These are phyloP conservation scores for Drosophila varians DNA, from an alignment of 1,140 invertebrate species.

Conservation along the genomic window DNA sequence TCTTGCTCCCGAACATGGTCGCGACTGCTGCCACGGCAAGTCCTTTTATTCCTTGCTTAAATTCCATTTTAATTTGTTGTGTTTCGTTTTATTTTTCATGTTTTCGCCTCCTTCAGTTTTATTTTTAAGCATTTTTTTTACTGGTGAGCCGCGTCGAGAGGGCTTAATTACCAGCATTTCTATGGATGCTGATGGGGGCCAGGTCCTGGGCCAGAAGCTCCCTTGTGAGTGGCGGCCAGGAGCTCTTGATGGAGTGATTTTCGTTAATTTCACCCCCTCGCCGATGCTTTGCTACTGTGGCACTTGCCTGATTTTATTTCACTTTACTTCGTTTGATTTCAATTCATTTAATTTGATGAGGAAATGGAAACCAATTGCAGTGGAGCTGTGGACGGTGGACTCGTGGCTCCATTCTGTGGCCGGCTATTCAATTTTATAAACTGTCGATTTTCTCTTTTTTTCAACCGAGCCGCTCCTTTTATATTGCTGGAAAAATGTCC, in stretches of 20 bases:
- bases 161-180: conserved; percentile 78
- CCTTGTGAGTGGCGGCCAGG: conserved; percentile 21
- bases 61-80: conserved; percentile 78
- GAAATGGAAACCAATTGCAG: conserved; percentile 39
- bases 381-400: background rate
- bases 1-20: conserved; percentile 2
- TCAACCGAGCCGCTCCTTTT: background rate
- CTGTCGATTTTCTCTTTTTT: conserved; percentile 27
- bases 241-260: conserved; percentile 58
- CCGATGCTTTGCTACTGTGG: conserved; percentile 10
- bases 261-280: conserved; percentile 46
- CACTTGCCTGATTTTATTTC: conserved; percentile 46
- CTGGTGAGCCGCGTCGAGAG: conserved; percentile 44
- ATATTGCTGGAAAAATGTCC: background rate
- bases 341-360: conserved; percentile 51
- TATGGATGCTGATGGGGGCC: conserved; percentile 27
- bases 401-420: conserved; percentile 30
- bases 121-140: conserved; percentile 25
- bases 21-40: conserved; percentile 29
- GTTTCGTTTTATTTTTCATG: conserved; percentile 42
- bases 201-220: conserved; percentile 9
- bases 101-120: conserved; percentile 16
- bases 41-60: conserved; percentile 44
- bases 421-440: conserved; percentile 43
- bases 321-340: conserved; percentile 43